Conservation (phyloP, 1,140 invertebrate genomes). For the Melanaphis sacchari region DNA sequence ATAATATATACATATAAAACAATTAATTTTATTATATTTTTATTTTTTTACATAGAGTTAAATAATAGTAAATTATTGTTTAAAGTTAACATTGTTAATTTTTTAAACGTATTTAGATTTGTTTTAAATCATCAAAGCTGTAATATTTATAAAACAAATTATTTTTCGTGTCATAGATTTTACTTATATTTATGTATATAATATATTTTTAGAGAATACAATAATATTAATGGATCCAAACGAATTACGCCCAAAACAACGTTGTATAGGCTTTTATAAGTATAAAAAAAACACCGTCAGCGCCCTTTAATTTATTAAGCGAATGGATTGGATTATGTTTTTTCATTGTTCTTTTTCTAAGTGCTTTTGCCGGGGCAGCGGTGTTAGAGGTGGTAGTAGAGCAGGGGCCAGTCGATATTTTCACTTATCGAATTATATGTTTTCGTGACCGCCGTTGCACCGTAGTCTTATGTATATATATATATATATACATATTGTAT, state of each 20-base stretch:
- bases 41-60: neutral
- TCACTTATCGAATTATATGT: conserved; percentile 55
- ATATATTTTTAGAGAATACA: conserved; percentile 32
- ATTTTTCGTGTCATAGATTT: neutral
- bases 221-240: conserved; percentile 51
- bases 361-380: conserved; percentile 17
- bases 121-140: neutral
- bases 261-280: conserved; percentile 5
- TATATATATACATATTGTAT: neutral
- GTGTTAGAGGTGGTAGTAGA: neutral
- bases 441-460: conserved; percentile 41
- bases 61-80: neutral
- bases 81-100: neutral
- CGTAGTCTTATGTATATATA: conserved; percentile 15
- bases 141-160: neutral
- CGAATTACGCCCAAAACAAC: conserved; percentile 52
- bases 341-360: conserved; percentile 52
- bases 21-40: neutral
- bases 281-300: conserved; percentile 37
- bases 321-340: conserved; percentile 54
- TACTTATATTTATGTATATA: conserved; percentile 1
- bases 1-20: neutral
- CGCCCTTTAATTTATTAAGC: conserved; percentile 54
- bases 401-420: conserved; percentile 46
- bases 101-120: neutral